Base-by-base conservation (phyloP, 2,113 vertebrate genomes). In the Naja naja region DNA sequence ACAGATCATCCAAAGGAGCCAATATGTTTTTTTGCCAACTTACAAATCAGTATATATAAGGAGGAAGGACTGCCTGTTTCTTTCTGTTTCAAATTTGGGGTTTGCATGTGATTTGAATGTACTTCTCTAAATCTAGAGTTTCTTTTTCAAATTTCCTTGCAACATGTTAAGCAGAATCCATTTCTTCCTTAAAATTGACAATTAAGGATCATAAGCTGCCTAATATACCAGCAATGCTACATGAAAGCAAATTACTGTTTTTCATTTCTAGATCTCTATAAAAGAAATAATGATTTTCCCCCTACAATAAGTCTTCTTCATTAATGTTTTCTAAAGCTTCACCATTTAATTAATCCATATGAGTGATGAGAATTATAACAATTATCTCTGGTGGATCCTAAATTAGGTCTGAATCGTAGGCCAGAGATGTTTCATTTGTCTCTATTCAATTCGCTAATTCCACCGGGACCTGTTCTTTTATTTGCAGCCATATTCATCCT, bases 401-500 rank as follows among this genome's bases (percentile, higher is more conserved):
- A 93, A 91, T 86, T 86, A 52, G 55, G 54, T 89, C 22, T 20
- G 34, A 85, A 93, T n/a, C 45, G 49, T 12, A 86, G 54, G 54
- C 87, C 20, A 18, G 49, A 3, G 11, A 89, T 49, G 23, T 89
- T 91, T 89, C 55, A 89, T 93, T 91, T 47, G 20, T 86, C 69
- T 86, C 45, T 58, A 86, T 91, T 93, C 93, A 86, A 87, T 91
- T 86, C 81, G 16, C 10, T 64, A 64, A 39, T 93, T 81, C 90
- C 87, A n/a, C 30, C 7, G 49, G 81, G 54, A n/a, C 69, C 25
- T 23, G 74, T 93, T 93, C 90, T 89, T 93, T 93, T 91, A 91
- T 91, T 93, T 86, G 69, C 93, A 34, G 74, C 69, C 88, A 91
- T 93, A 86, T 93, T 93, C 87, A 91, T 91, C 45, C 54, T 69